These are phyloP conservation scores for Caenorhabditis japonica DNA, from an alignment of 2,888 invertebrate species.

Conservation along the genomic window DNA sequence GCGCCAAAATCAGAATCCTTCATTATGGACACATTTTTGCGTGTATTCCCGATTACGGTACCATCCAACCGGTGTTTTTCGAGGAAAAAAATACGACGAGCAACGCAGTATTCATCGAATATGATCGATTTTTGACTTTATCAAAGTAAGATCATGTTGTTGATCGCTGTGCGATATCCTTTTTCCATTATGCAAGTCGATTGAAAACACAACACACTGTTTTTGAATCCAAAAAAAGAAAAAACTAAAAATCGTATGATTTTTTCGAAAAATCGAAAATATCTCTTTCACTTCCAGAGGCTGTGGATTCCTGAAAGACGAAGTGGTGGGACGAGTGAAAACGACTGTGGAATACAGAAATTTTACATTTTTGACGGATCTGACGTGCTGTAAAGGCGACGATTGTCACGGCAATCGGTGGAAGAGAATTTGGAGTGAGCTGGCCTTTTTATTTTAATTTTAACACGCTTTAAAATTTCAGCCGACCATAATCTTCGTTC, in stretches of 20 bases:
- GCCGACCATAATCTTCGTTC: too few relatives aligned
- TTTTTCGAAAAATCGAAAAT: too few relatives aligned
- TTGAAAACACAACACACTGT: too few relatives aligned
- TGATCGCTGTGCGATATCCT: too few relatives aligned
- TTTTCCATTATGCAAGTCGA: too few relatives aligned
- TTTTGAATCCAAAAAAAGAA: too few relatives aligned
- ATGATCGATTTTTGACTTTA: slow-evolving; percentile 1
- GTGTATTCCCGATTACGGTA: slow-evolving; percentile 22
- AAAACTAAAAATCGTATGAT: too few relatives aligned
- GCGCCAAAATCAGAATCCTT: slow-evolving; percentile 9
- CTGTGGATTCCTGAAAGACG: neutral
- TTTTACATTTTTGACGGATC: slow-evolving; percentile 18
- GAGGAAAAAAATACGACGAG: neutral
- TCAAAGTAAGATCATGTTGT: neutral
- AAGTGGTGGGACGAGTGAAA: neutral
- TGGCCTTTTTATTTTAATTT: too few relatives aligned
- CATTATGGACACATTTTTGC: neutral
- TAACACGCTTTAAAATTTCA: too few relatives aligned
- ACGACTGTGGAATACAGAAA: slow-evolving; percentile 8
- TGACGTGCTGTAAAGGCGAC: slow-evolving; percentile 21
- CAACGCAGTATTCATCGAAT: neutral
- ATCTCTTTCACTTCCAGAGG: too few relatives aligned
- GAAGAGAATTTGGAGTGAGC: slow-evolving; percentile 20
- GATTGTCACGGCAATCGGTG: slow-evolving; percentile 9
- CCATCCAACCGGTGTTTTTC: slow-evolving; percentile 14